Evolutionary conservation across 2,888 invertebrate genomes (phyloP), one percentile per base, ranked within the genome.

Genomic region (Mesorhabditis sp.): DNA sequence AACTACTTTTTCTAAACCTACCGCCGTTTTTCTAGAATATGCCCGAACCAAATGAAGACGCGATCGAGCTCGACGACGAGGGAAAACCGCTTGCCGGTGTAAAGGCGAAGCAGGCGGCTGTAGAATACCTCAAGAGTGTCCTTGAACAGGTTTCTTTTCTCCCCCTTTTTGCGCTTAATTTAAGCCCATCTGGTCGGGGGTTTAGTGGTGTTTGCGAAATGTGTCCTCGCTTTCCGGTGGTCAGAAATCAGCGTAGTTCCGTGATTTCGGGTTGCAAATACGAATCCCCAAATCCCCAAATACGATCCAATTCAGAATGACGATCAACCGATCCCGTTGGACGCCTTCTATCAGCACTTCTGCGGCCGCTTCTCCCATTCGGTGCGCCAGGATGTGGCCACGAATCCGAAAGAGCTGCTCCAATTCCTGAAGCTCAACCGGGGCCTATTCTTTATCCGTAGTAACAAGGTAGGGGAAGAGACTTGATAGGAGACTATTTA

Each of bases 391-490:
- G 82, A 91, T 83, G 91, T 94, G 88, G 94, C 95, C 84, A 94
- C 94, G 86, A 94, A 93, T 4, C 91, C 93, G 0, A 91, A 92
- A 70, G 95, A 95, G 87, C 89, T 95, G 78, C 91, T 91, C 67
- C 93, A 94, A 66, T 95, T 95, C 86, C 88, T 95, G 68, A 92
- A 93, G 87, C 90, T 95, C 88, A 94, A 95, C 86, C 92, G 94
- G n/a, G 93, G 94, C 86, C 91, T 93, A 82, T 95, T 95, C 88
- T 92, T 93, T 86, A 93, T 95, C 74, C 94, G 95, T 86, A 91
- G 93, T 68, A 94, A 95, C 89, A 90, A 94, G 87, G 74, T 66
- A 28, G 28, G 28, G 28, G 28, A 28, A 28, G 28, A 43, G 64
- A 45, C 42, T 13, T 72, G 71, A 42, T 44, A 42, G 50, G 42